Evolutionary conservation across 1,140 invertebrate species (phyloP).

Genomic region (Drosophila fuyamai): DNA sequence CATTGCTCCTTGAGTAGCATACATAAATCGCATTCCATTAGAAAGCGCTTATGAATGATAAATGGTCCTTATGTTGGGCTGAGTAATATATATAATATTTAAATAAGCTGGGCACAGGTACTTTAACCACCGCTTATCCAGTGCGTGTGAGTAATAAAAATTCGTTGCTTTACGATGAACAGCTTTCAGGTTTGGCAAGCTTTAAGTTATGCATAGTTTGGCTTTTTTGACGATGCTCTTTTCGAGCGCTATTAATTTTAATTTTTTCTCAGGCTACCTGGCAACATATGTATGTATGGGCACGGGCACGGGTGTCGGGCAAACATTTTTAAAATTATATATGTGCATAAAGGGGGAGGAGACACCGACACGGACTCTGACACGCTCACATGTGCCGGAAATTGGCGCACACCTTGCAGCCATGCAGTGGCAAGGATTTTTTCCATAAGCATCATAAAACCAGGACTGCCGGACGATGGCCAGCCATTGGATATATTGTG

Average conservation of each 20-base stretch:
- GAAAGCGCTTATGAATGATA: too few species aligned
- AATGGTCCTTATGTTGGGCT: too few species aligned
- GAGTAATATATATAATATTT: too few species aligned
- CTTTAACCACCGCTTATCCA: background rate
- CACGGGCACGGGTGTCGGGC: constrained; percentile 23
- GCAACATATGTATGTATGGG: constrained; percentile 61
- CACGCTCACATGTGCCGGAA: constrained; percentile 66
- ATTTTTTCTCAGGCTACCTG: constrained; percentile 36
- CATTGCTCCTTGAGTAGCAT: too few species aligned
- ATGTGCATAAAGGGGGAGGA: constrained; percentile 5
- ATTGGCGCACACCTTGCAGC: constrained; percentile 79
- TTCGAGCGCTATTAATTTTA: constrained; percentile 57
- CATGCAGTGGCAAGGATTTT: constrained; percentile 67
- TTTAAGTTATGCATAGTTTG: constrained; percentile 35
- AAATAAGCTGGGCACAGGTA: too few species aligned
- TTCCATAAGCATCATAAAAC: constrained; percentile 65
- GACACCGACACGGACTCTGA: constrained; percentile 22
- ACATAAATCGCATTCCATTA: too few species aligned
- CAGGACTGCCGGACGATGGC: constrained; percentile 49
- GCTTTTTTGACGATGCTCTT: constrained; percentile 17
- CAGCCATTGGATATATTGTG: constrained; percentile 18
- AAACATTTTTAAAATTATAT: constrained; percentile 47
- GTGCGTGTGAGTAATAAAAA: constrained; percentile 47
- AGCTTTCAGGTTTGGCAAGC: background rate
- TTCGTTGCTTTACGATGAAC: background rate